Evolutionary conservation across 1,140 invertebrate genomes (phyloP), one percentile per base, ranked within the genome.

Genomic region (Drosophila pallidifrons): DNA sequence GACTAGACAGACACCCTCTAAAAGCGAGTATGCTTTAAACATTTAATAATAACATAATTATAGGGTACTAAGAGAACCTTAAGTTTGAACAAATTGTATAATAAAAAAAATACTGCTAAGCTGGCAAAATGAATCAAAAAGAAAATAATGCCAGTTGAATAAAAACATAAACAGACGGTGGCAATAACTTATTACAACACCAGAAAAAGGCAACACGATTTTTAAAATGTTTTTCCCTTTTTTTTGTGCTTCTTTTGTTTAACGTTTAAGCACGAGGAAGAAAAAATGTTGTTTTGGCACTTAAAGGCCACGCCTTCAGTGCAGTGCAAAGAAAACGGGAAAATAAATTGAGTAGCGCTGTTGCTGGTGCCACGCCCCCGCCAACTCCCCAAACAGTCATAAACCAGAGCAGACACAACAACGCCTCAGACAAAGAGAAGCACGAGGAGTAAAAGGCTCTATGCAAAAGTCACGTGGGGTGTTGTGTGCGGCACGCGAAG

Each of bases 401-500:
- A 55, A 76, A 71, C 66, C 60, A 68, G 63, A n/a, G 28, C 65
- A 68, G 65, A 68, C 65, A 68, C 55, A 68, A 59, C 65, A 68
- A 68, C 32, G 58, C 1, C 57, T 57, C 67, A 81, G 67, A 81
- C 70, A 76, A 45, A 54, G 38, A 52, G 38, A 16, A 20, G 16
- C n/a, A 55, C 25, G 51, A n/a, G 43, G 30, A 41, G 38, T 38
- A 57, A 52, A 58, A 52, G 15, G 28, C 11, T 47, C 13, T 55
- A 47, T 49, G 55, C 30, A 20, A 63, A 71, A 75, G 66, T 75
- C 80, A 82, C 75, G 80, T 82, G 79, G 69, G 75, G 79, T 73
- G 55, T 80, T 72, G 79, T 73, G 66, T 73, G 79, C 69, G 58
- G 69, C 80, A 82, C 80, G 79, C 80, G 79, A 82, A 81, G 58